These are phyloP conservation scores for Panagrolaimus sp. DNA, from an alignment of 1,140 invertebrate species.

Conservation along the genomic window DNA sequence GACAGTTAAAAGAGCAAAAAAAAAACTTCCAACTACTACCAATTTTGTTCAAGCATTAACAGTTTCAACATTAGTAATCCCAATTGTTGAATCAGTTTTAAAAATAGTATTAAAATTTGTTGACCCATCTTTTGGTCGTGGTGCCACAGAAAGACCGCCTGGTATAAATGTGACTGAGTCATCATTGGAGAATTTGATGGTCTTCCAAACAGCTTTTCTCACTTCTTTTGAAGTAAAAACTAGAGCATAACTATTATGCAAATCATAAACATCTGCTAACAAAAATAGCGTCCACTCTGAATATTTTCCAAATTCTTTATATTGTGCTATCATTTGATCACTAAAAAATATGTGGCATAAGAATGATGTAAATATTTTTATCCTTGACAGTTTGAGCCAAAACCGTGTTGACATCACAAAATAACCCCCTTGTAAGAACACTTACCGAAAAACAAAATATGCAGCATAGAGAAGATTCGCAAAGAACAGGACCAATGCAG, in stretches of 20 bases:
- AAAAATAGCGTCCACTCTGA: conserved; percentile 18
- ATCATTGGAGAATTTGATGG: background rate
- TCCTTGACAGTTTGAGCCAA: too few relatives aligned
- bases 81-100: background rate
- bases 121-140: background rate
- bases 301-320: background rate
- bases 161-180: background rate
- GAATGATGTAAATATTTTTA: too few relatives aligned
- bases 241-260: conserved; percentile 12
- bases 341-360: too few relatives aligned
- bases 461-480: conserved; percentile 9
- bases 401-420: too few relatives aligned
- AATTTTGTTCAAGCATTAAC: too few relatives aligned
- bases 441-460: conserved; percentile 14
- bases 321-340: conserved; percentile 4
- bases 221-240: conserved; percentile 20
- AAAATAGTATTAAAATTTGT: background rate
- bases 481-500: conserved; percentile 11
- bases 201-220: conserved; percentile 12
- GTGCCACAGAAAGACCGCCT: background rate
- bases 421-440: too few relatives aligned
- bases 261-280: conserved; percentile 14
- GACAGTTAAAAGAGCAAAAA: too few relatives aligned
- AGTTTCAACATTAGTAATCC: too few relatives aligned
- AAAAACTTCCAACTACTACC: too few relatives aligned